Evolutionary conservation across 2,888 invertebrate genomes (phyloP).

Genomic region (Synanthedon vespiformis): DNA sequence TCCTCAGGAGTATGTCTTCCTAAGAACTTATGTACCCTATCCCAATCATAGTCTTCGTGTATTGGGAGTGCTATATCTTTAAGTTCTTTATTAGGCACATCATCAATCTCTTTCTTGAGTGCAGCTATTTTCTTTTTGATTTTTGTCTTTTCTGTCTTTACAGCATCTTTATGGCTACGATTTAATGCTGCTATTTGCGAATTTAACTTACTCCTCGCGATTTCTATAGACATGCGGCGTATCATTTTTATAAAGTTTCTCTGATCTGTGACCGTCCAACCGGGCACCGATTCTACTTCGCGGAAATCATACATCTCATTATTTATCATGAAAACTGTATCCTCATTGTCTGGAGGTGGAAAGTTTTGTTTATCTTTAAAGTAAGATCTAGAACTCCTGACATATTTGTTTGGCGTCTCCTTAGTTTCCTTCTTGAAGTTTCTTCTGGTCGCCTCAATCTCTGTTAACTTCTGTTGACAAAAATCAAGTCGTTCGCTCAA

Average conservation of each 20-base stretch:
- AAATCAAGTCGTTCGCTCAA: slow-evolving; percentile 31
- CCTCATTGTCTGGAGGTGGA: slow-evolving; percentile 70
- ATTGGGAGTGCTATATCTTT: slow-evolving; percentile 37
- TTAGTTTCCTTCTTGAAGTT: slow-evolving; percentile 13
- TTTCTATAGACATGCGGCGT: slow-evolving; percentile 35
- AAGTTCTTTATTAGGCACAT: slow-evolving; percentile 17
- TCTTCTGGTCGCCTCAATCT: slow-evolving; percentile 12
- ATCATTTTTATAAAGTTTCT: slow-evolving; percentile 60
- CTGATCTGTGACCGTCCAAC: slow-evolving; percentile 73
- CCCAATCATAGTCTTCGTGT: slow-evolving; percentile 71
- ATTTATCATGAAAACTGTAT: slow-evolving; percentile 54
- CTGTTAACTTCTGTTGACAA: slow-evolving; percentile 33
- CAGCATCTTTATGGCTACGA: slow-evolving; percentile 9
- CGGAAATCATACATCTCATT: slow-evolving; percentile 57
- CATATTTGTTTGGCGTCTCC: slow-evolving; percentile 25
- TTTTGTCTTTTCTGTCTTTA: slow-evolving; percentile 5
- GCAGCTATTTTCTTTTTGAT: slow-evolving; percentile 18
- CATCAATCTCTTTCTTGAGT: slow-evolving; percentile 12
- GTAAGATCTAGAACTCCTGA: slow-evolving; percentile 71
- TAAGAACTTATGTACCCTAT: slow-evolving; percentile 53
- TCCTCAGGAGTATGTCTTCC: slow-evolving; percentile 73
- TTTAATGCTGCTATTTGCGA: slow-evolving; percentile 24
- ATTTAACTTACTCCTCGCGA: slow-evolving; percentile 22
- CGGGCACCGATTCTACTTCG: slow-evolving; percentile 43
- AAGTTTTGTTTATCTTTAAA: slow-evolving; percentile 74